Percentiles rank a stretch among this genome's conserved stretches.
Evolutionary conservation across 2,888 invertebrate genomes (phyloP).

Genomic region (Phytoseiulus persimilis): DNA sequence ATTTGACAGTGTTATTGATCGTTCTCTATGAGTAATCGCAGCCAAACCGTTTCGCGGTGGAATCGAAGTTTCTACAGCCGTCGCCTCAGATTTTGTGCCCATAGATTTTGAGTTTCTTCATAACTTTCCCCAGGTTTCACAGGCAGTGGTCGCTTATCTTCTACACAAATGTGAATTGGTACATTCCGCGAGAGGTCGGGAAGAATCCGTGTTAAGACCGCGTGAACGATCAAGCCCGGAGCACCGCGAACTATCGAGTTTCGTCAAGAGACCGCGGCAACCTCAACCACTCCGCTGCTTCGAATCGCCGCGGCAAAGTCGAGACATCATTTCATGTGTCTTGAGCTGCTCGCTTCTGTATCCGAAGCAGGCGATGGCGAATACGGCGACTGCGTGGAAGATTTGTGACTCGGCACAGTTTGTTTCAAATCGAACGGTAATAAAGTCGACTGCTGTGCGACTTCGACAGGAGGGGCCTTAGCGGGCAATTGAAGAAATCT

Average conservation of each 20-base stretch:
- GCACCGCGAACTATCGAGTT: too few relatives aligned
- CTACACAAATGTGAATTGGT: too few relatives aligned
- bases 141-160: too few relatives aligned
- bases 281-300: too few relatives aligned
- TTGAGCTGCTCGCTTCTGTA: neutral
- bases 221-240: too few relatives aligned
- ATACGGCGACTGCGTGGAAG: neutral
- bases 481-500: neutral
- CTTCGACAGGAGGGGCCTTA: neutral
- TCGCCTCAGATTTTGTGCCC: too few relatives aligned
- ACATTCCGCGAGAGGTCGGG: too few relatives aligned
- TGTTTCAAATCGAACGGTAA: constrained; percentile 5
- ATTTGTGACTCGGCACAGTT: neutral
- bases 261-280: too few relatives aligned
- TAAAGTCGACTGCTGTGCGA: constrained; percentile 5
- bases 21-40: neutral
- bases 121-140: too few relatives aligned
- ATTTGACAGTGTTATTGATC: neutral
- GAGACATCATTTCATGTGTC: neutral
- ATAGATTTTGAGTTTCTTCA: too few relatives aligned
- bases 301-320: neutral
- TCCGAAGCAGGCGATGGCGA: neutral
- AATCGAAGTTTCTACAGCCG: neutral
- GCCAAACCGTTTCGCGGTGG: neutral
- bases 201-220: too few relatives aligned